These are phyloP conservation scores for Oplegnathus fasciatus DNA, from an alignment of 2,113 vertebrate genomes.

Conservation along the genomic window DNA sequence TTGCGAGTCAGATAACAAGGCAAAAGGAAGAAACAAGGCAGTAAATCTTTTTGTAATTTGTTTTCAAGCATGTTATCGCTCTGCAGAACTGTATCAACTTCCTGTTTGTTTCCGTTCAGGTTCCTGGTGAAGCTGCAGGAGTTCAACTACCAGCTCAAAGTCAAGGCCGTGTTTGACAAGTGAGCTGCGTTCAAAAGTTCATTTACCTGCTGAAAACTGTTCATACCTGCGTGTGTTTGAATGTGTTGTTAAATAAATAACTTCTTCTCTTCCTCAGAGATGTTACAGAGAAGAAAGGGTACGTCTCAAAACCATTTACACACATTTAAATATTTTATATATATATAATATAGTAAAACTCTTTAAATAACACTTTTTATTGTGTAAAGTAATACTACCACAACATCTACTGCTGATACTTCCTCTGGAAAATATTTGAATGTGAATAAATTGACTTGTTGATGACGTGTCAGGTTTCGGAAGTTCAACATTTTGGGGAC, in stretches of 20 bases:
- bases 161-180: conserved; percentile 97
- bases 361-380: no score
- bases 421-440: not conserved
- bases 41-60: not conserved
- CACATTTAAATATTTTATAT: not conserved
- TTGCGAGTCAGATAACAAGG: no score
- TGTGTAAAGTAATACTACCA: no score
- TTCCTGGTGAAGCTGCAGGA: conserved; percentile 95
- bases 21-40: not conserved
- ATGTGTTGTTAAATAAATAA: not conserved
- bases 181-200: conserved; percentile 73
- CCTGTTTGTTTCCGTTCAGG: conserved; percentile 76
- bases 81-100: not conserved
- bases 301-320: conserved; percentile 51
- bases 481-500: conserved; percentile 99
- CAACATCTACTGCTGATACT: no score
- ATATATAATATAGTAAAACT: no score
- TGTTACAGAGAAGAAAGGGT: conserved; percentile 97
- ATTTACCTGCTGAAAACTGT: not conserved
- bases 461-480: conserved; percentile 85
- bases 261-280: conserved; percentile 84
- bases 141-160: conserved; percentile 96
- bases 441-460: no score
- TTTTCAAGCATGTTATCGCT: not conserved
- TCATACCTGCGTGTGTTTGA: not conserved